Evolutionary conservation across 2,113 vertebrate genomes (phyloP).

Genomic region (Semnornis frantzii): DNA sequence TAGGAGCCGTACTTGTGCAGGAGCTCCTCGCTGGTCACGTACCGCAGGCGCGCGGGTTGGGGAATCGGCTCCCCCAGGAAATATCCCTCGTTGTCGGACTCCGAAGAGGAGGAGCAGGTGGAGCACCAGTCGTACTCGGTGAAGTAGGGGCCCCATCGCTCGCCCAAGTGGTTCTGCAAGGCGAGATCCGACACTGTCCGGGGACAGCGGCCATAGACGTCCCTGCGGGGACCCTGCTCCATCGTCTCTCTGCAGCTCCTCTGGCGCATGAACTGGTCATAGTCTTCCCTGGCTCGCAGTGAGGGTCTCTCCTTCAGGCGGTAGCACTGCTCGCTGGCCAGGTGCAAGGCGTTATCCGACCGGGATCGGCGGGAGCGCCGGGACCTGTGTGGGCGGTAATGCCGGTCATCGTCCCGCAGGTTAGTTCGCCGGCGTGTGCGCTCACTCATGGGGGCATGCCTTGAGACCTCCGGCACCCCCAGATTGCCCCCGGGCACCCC

Average conservation of each 20-base stretch:
- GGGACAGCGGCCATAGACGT: slow-evolving; percentile 88
- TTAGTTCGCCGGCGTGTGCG: slow-evolving; percentile 80
- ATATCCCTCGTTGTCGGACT: slow-evolving; percentile 97
- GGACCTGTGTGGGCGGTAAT: slow-evolving; percentile 84
- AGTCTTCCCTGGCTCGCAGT: slow-evolving; percentile 86
- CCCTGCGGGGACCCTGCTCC: slow-evolving; percentile 81
- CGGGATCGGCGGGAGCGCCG: slow-evolving; percentile 90
- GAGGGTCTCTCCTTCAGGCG: slow-evolving; percentile 85
- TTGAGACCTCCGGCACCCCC: slow-evolving; percentile 76
- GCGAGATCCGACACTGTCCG: slow-evolving; percentile 95
- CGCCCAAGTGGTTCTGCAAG: slow-evolving; percentile 89
- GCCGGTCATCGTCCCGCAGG: slow-evolving; percentile 78
- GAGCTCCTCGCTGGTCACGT: slow-evolving; percentile 93
- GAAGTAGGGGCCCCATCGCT: slow-evolving; percentile 86
- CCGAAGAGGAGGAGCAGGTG: slow-evolving; percentile 96
- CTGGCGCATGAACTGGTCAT: slow-evolving; percentile 87
- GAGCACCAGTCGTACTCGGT: slow-evolving; percentile 97
- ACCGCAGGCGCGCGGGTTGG: slow-evolving; percentile 89
- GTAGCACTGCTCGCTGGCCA: slow-evolving; percentile 85
- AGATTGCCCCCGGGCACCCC: slow-evolving; percentile 83
- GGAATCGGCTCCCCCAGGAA: slow-evolving; percentile 97
- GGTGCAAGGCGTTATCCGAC: slow-evolving; percentile 94
- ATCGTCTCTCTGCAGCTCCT: slow-evolving; percentile 83
- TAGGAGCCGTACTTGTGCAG: slow-evolving; percentile 91
- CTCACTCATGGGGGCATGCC: slow-evolving; percentile 89